Evolutionary conservation across 1,140 invertebrate genomes (phyloP).

Genomic region (Zaprionus ghesquierei): DNA sequence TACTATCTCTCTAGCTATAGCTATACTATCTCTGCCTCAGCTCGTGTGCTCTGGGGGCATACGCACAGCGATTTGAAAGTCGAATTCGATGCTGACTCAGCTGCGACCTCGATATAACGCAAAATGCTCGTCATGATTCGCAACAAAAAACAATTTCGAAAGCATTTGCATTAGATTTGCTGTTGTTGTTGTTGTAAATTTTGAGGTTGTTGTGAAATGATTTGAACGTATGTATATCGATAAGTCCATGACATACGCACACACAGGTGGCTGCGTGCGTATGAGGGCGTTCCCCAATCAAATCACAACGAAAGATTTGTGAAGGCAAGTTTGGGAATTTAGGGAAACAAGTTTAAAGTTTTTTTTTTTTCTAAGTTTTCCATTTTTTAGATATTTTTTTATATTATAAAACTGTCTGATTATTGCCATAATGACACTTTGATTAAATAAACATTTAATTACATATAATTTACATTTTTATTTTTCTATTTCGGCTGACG

Average conservation of each 20-base stretch:
- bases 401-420: not conserved
- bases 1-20: not conserved
- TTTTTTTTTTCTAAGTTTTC: not conserved
- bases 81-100: constrained; percentile 33
- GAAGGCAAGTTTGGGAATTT: not conserved
- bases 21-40: not conserved
- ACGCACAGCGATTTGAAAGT: constrained; percentile 26
- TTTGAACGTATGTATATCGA: not conserved
- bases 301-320: not conserved
- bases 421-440: not conserved
- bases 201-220: constrained; percentile 1
- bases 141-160: constrained; percentile 31
- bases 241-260: not conserved
- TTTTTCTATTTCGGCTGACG: not conserved
- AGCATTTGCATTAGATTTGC: constrained; percentile 20
- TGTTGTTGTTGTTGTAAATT: not conserved
- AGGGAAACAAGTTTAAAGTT: not conserved
- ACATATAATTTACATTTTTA: not conserved
- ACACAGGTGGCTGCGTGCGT: not conserved
- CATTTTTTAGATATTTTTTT: not conserved
- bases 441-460: not conserved
- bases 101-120: constrained; percentile 30
- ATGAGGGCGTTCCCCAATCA: constrained; percentile 6
- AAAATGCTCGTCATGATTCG: constrained; percentile 17
- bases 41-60: constrained; percentile 9